Evolutionary conservation across 2,113 vertebrate genomes (phyloP).

Genomic region (Aphelocoma coerulescens): DNA sequence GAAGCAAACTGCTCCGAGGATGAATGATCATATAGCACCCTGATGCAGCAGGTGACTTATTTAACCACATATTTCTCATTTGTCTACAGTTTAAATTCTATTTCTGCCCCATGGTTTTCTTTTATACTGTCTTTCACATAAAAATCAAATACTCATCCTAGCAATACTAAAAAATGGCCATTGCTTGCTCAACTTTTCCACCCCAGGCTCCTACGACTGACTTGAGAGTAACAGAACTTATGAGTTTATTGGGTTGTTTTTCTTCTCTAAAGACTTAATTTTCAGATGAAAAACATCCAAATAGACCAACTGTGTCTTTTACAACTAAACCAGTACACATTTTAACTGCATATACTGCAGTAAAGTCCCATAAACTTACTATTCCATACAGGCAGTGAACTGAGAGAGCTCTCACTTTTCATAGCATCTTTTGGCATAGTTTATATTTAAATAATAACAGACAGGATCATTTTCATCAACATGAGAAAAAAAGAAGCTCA

Average conservation of each 20-base stretch:
- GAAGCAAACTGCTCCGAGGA: not conserved
- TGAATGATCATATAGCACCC: not conserved
- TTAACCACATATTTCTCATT: not conserved
- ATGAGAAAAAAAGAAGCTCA: constrained; percentile 22
- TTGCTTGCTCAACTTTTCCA: not conserved
- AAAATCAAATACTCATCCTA: not conserved
- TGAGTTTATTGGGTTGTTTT: not conserved
- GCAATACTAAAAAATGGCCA: not conserved
- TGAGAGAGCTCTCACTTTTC: not conserved
- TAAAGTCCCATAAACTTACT: not conserved
- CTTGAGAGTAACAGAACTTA: not conserved
- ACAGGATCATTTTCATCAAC: constrained; percentile 13
- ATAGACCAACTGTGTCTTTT: not conserved
- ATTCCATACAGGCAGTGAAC: not conserved
- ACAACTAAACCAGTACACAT: not conserved
- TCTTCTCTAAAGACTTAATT: not conserved
- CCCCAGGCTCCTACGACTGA: not conserved
- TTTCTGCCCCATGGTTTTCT: not conserved
- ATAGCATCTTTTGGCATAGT: not conserved
- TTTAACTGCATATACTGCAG: not conserved
- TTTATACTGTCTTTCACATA: not conserved
- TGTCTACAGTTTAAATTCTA: not conserved
- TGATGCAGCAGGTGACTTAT: not conserved
- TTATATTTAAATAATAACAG: constrained; percentile 38
- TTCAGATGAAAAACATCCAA: not conserved